phyloP scores from a whole-genome alignment of 2,888 invertebrate genomes.

The Micropterix aruncella region DNA sequence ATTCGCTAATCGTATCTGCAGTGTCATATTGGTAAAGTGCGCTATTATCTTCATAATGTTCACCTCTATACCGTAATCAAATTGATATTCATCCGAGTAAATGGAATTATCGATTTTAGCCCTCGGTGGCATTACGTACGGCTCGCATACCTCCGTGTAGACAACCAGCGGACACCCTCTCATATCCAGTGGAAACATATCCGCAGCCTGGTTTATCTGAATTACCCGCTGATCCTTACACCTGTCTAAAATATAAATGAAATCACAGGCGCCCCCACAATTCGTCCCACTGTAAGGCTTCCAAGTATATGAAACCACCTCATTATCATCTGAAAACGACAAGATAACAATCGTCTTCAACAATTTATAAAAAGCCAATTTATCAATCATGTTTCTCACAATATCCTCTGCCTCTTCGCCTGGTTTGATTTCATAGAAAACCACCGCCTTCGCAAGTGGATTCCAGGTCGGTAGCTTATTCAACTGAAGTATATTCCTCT shows the following conservation, averaged over 20 bases:
- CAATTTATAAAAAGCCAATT: conserved; percentile 25
- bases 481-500: conserved; percentile 30
- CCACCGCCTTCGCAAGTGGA: conserved; percentile 33
- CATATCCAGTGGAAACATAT: conserved; percentile 29
- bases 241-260: conserved; percentile 27
- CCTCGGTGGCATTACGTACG: conserved; percentile 31
- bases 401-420: conserved; percentile 18
- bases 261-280: conserved; percentile 28
- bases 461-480: conserved; percentile 37
- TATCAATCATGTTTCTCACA: conserved; percentile 28
- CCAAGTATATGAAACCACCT: conserved; percentile 32
- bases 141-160: conserved; percentile 31
- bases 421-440: conserved; percentile 25
- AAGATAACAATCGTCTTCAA: conserved; percentile 30
- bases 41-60: conserved; percentile 32
- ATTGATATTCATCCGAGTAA: conserved; percentile 26
- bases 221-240: conserved; percentile 22
- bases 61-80: conserved; percentile 29
- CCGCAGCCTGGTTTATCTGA: conserved; percentile 20
- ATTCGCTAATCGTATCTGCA: conserved; percentile 26
- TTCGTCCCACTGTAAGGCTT: conserved; percentile 28
- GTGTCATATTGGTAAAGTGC: conserved; percentile 31
- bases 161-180: conserved; percentile 29
- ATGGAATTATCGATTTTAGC: conserved; percentile 17
- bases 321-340: conserved; percentile 19